Evolutionary conservation across 1,140 invertebrate species (phyloP), one percentile per base, ranked within the genome.

Genomic region (Drosophila quadrilineata): DNA sequence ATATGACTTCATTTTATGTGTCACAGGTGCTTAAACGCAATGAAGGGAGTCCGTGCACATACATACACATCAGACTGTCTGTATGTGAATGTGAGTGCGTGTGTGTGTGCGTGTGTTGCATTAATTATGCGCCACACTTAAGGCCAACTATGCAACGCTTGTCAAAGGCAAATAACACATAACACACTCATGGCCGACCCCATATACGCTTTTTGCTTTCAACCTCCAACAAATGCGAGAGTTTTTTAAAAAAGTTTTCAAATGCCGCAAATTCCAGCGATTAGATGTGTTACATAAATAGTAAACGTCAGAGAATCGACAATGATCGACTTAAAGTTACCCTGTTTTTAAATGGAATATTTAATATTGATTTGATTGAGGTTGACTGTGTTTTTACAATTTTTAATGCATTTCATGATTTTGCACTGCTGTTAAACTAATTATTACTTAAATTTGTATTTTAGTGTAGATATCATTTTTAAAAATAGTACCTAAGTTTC

Each of bases 1-100:
- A 57, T 62, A 65, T 64, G 75, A 74, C 75, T 79, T 71, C 41
- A 82, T 69, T 68, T 72, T 53, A 71, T 59, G 54, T 57, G 72
- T 68, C 58, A 54, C 76, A 80, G 76, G 72, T 80, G 67, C 41
- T 68, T 64, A 43, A 68, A 29, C 49, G 5, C 41, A 58, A 17
- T 6, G 33, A 26, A 28, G 40, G 29, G 31, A 19, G 41, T 33
- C 19, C 35, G 12, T 35, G 19, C 19, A 26, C 31, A 9, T 10
- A 0, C 12, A 10, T 16, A 28, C 0, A 9, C 3, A 10, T 6
- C 1, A 33, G 12, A 1, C 16, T 38, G 43, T 28, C 22, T 14
- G 31, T 19, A 10, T 21, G 8, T 6, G 21, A 28, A 17, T 21
- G 17, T 35, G 31, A 45, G 9, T 28, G 33, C 33, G 43, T 57